phyloP scores from a whole-genome alignment of 2,113 vertebrate genomes.

The Anarhynchus alexandrinus region DNA sequence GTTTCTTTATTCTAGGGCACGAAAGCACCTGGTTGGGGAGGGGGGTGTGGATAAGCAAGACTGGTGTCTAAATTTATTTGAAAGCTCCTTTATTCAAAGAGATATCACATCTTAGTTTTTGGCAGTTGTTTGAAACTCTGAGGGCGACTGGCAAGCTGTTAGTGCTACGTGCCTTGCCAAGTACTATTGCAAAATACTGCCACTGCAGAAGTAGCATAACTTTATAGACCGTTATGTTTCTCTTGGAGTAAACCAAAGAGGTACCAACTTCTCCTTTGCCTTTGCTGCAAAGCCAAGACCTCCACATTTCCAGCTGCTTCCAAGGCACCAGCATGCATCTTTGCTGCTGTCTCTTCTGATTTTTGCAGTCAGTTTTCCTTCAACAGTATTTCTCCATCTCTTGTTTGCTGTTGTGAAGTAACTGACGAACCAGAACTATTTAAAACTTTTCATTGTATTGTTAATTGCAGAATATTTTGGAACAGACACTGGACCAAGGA shows the following conservation, averaged over 20 bases:
- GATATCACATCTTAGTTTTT: neutral
- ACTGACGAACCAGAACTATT: neutral
- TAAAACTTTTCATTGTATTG: neutral
- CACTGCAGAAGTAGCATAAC: neutral
- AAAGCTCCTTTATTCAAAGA: neutral
- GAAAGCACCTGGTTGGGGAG: neutral
- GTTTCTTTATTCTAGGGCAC: neutral
- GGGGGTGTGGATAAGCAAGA: neutral
- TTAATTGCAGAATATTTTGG: neutral
- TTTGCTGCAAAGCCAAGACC: neutral
- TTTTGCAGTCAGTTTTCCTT: neutral
- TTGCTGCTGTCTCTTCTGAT: neutral
- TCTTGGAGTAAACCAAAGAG: neutral
- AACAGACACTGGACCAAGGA: neutral
- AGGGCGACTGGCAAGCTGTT: neutral
- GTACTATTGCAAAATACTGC: conserved; percentile 5
- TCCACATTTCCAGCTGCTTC: neutral
- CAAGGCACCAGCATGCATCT: neutral
- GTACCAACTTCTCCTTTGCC: neutral
- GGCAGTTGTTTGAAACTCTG: neutral
- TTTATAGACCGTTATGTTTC: neutral
- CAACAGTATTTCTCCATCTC: neutral
- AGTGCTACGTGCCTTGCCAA: neutral
- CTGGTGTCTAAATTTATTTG: neutral
- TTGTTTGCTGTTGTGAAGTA: neutral